These are phyloP conservation scores for Bergia puertoricense DNA, from an alignment of 92 coral and sea anemone species.

Conservation along the genomic window DNA sequence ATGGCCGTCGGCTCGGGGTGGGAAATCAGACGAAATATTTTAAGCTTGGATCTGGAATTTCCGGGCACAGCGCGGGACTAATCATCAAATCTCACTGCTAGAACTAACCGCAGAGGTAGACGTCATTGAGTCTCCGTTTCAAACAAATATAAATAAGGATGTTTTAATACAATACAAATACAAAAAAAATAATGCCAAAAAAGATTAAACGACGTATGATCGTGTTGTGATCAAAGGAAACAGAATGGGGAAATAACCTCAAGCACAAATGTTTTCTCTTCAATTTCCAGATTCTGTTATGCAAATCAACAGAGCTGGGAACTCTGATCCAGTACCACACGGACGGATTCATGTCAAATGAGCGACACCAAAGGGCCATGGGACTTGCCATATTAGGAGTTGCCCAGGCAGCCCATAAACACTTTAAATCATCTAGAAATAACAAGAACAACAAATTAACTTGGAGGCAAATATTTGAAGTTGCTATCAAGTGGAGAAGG, in stretches of 20 bases:
- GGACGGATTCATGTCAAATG: slow-evolving; percentile 75
- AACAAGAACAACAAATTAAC: slow-evolving; percentile 49
- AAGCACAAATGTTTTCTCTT: background rate
- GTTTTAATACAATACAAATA: too few relatives aligned
- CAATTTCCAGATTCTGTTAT: slow-evolving; percentile 60
- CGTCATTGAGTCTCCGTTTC: too few relatives aligned
- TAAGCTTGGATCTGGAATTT: too few relatives aligned
- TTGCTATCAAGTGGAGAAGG: slow-evolving; percentile 90
- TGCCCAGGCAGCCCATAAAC: slow-evolving; percentile 78
- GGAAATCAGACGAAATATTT: too few relatives aligned
- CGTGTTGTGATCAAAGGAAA: too few relatives aligned
- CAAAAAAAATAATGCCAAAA: too few relatives aligned
- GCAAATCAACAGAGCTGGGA: slow-evolving; percentile 71
- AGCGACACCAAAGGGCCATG: slow-evolving; percentile 81
- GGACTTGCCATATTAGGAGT: slow-evolving; percentile 83
- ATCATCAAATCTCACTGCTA: too few relatives aligned
- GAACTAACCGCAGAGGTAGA: too few relatives aligned
- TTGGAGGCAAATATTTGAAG: slow-evolving; percentile 85
- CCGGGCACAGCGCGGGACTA: too few relatives aligned
- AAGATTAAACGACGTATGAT: background rate
- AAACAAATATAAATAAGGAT: too few relatives aligned
- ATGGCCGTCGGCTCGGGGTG: too few relatives aligned
- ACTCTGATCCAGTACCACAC: slow-evolving; percentile 79
- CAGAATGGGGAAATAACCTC: background rate
- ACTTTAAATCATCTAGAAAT: slow-evolving; percentile 69